Percentiles rank a stretch among this genome's conserved stretches.
Conservation (phyloP, 1,140 invertebrate species). For the Plectus sambesii region DNA sequence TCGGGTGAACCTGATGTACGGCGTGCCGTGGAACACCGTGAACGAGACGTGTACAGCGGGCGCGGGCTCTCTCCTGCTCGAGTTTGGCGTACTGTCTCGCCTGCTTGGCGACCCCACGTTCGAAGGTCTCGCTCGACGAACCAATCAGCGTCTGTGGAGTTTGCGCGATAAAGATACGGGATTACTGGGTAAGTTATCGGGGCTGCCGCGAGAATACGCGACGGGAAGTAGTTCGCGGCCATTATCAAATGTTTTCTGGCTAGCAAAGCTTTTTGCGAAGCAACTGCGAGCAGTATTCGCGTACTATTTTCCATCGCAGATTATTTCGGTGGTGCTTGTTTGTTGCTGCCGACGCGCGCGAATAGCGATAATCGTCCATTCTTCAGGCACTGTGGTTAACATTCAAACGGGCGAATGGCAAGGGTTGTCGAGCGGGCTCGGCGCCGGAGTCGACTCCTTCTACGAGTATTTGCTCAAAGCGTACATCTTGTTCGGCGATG, state of each 20-base stretch:
- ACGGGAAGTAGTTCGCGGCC: too few relatives aligned
- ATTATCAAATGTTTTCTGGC: too few relatives aligned
- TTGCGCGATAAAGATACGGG: conserved; percentile 56
- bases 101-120: conserved; percentile 57
- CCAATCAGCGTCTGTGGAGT: conserved; percentile 54
- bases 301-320: too few relatives aligned
- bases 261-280: too few relatives aligned
- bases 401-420: conserved; percentile 58
- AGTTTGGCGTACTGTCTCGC: conserved; percentile 58
- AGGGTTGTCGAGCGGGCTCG: conserved; percentile 55
- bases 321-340: conserved; percentile 11
- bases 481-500: conserved; percentile 58
- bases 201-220: too few relatives aligned
- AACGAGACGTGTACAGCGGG: conserved; percentile 60
- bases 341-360: neutral
- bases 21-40: conserved; percentile 51
- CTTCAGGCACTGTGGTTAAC: conserved; percentile 55
- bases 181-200: conserved; percentile 53
- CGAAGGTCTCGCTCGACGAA: conserved; percentile 54
- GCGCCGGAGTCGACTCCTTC: conserved; percentile 60
- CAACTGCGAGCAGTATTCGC: too few relatives aligned
- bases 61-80: conserved; percentile 56
- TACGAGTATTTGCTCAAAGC: conserved; percentile 61
- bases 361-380: too few relatives aligned
- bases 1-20: conserved; percentile 54